A percentile compares a stretch with the other conserved stretches of the same genome.
These are phyloP conservation scores for Nothocercus nigrocapillus DNA, from an alignment of 2,113 vertebrate species.

Conservation along the genomic window DNA sequence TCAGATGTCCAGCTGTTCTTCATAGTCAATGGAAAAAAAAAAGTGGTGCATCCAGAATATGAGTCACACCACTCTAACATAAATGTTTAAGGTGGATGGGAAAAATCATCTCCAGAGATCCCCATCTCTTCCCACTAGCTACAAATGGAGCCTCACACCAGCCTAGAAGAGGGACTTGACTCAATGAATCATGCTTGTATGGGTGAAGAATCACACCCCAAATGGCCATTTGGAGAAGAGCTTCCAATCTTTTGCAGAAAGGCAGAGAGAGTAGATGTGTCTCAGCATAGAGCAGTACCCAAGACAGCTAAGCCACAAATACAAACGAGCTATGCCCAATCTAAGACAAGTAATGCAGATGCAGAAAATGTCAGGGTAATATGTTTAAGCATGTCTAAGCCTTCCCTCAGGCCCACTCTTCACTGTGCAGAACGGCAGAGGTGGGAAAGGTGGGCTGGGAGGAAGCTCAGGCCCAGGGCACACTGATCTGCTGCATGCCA, in stretches of 20 bases:
- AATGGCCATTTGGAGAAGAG: neutral
- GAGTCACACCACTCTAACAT: neutral
- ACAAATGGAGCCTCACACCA: neutral
- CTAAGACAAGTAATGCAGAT: neutral
- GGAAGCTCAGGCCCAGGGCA: neutral
- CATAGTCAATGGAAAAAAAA: neutral
- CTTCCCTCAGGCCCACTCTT: neutral
- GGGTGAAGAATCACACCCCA: fast-evolving
- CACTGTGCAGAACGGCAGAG: fast-evolving
- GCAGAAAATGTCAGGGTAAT: neutral
- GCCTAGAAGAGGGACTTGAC: neutral
- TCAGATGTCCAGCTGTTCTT: neutral
- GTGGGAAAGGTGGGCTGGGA: neutral
- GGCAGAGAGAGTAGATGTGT: neutral
- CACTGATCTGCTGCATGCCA: fast-evolving
- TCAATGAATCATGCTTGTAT: neutral
- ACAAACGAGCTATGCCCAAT: neutral
- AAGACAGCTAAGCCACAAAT: fast-evolving
- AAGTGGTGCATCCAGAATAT: neutral
- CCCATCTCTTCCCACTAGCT: neutral
- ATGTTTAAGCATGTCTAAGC: neutral
- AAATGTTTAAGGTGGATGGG: neutral
- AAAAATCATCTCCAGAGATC: neutral
- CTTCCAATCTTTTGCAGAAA: neutral
- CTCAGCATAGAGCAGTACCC: fast-evolving